Percentiles rank a stretch among this genome's conserved stretches.
Conservation (phyloP, 2,888 invertebrate species). For the Aporophyla lueneburgensis region DNA sequence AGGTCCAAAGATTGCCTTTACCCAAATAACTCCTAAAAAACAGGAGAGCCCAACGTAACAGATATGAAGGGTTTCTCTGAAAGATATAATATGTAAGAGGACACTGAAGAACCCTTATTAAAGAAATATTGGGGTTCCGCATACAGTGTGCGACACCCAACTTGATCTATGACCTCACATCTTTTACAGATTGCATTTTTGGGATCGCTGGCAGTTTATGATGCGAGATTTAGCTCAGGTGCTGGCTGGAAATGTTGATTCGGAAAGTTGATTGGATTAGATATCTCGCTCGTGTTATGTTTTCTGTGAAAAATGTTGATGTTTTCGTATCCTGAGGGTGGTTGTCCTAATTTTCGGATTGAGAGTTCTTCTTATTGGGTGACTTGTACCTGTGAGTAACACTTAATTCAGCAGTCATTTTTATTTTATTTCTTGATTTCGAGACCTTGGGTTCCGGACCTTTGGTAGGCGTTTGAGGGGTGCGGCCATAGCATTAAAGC, state of each 20-base stretch:
- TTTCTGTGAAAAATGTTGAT: not conserved
- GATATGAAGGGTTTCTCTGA: constrained; percentile 53
- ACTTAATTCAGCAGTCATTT: not conserved
- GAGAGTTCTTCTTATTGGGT: not conserved
- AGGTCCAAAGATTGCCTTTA: constrained; percentile 23
- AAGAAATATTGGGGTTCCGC: constrained; percentile 64
- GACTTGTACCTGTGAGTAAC: not conserved
- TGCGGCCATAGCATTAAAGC: too few relatives aligned
- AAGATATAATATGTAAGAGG: constrained; percentile 57
- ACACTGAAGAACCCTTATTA: constrained; percentile 63
- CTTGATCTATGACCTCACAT: constrained; percentile 57
- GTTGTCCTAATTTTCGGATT: not conserved
- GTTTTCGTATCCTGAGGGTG: not conserved
- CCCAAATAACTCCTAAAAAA: constrained; percentile 40
- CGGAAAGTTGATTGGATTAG: not conserved
- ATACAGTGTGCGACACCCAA: constrained; percentile 46
- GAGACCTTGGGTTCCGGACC: too few relatives aligned
- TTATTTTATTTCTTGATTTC: too few relatives aligned
- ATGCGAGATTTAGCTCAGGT: constrained; percentile 35
- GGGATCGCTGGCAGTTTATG: constrained; percentile 27
- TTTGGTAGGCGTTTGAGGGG: too few relatives aligned
- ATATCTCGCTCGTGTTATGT: not conserved
- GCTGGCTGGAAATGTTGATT: not conserved
- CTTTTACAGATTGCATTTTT: constrained; percentile 57
- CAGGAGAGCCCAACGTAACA: constrained; percentile 20